Percentiles rank a stretch among this genome's conserved stretches.
These are phyloP conservation scores for Theonella swinhoei DNA, from an alignment of 37 sponge, comb jelly and placozoan species.

Conservation along the genomic window DNA sequence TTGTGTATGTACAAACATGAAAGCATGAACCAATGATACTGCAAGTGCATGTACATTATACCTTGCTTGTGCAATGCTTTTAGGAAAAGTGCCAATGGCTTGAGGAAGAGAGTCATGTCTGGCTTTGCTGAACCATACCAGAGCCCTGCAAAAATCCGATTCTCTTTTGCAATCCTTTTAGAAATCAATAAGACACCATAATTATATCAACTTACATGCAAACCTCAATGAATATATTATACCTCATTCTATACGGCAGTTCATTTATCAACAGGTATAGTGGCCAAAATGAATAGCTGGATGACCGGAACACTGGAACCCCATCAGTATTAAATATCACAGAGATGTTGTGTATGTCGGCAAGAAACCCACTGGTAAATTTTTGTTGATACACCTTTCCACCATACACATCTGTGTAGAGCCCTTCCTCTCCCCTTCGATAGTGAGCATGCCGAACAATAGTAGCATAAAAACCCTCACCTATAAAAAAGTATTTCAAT, in stretches of 20 bases:
- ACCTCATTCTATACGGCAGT: slow-evolving; percentile 47
- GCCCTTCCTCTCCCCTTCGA: not conserved
- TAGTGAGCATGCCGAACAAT: too few species aligned
- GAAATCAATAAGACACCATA: not conserved
- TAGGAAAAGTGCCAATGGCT: slow-evolving; percentile 24
- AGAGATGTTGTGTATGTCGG: slow-evolving; percentile 16
- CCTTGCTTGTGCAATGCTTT: slow-evolving; percentile 20
- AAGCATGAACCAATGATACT: too few species aligned
- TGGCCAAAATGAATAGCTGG: slow-evolving; percentile 54
- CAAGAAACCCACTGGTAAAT: slow-evolving; percentile 34
- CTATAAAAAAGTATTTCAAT: too few species aligned
- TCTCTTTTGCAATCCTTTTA: slow-evolving; percentile 30
- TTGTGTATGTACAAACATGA: too few species aligned
- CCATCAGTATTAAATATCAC: slow-evolving; percentile 51
- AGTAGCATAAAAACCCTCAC: too few species aligned
- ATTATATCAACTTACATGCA: not conserved
- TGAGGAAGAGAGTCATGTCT: slow-evolving; percentile 54
- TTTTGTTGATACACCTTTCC: slow-evolving; percentile 27
- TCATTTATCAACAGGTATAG: slow-evolving; percentile 44
- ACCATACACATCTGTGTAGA: slow-evolving; percentile 35
- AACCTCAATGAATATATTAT: not conserved
- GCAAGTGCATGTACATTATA: too few species aligned
- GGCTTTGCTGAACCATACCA: slow-evolving; percentile 57
- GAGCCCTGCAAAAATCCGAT: slow-evolving; percentile 35
- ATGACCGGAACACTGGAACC: slow-evolving; percentile 25